phyloP scores from a whole-genome alignment of 2,888 invertebrate genomes.

The Hydrotaea diabolus region DNA sequence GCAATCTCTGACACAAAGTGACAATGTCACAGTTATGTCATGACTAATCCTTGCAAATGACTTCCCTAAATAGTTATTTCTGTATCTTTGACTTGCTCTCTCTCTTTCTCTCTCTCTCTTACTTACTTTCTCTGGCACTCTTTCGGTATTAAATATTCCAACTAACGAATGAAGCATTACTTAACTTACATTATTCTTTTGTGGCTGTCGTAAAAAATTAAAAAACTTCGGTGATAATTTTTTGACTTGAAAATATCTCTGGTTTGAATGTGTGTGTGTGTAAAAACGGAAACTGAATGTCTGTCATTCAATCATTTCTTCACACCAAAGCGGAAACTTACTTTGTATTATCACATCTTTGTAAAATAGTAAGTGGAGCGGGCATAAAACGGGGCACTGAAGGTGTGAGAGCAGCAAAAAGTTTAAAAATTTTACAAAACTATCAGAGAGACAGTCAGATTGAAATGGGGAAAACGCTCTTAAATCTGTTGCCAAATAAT shows the following conservation, averaged over 20 bases:
- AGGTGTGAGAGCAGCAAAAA: neutral
- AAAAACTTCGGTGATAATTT: neutral
- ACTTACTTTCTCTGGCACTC: neutral
- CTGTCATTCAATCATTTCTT: neutral
- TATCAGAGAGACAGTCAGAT: neutral
- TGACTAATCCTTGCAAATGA: neutral
- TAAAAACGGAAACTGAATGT: neutral
- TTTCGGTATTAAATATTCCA: neutral
- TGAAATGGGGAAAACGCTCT: neutral
- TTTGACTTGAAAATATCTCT: neutral
- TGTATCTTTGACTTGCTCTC: no score
- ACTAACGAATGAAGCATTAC: conserved; percentile 1
- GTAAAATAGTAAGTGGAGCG: neutral
- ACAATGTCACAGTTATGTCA: neutral
- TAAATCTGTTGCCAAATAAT: neutral
- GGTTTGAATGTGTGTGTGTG: neutral
- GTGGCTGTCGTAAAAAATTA: neutral
- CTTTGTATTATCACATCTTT: conserved; percentile 1
- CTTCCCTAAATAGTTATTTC: neutral
- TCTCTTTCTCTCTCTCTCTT: no score
- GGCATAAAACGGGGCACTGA: neutral
- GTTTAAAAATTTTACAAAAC: neutral
- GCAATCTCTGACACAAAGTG: neutral
- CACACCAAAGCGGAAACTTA: neutral
- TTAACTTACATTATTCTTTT: conserved; percentile 2